Base-by-base conservation (phyloP, 2,113 vertebrate species). In the Notechis scutatus region DNA sequence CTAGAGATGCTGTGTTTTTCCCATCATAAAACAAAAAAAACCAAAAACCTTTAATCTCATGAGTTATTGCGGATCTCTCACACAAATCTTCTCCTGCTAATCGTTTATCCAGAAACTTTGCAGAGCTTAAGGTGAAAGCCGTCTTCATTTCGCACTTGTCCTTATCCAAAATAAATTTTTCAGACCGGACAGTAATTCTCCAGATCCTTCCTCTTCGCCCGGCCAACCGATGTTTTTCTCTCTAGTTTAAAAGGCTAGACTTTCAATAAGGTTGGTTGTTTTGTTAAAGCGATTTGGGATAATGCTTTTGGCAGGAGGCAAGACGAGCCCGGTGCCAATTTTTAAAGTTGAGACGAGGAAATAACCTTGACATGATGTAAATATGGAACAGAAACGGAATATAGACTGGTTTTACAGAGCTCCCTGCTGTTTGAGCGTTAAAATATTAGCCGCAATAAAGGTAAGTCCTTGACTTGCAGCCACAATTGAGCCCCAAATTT, bases 201-300 rank as follows among this genome's bases (percentile, higher is more conserved):
- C 6, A 90, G 95, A 96, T 96, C 96, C 96, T 96, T 96, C 95
- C 95, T 89, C 18, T 94, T 85, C n/a, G 92, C 8, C 90, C 20
- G 94, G 92, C 95, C 94, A 94, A 85, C 20, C 0, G 0, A 4
- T 1, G 20, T 88, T 74, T 14, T n/a, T 47, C 29, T 59, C 59
- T 3, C 42, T 29, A 24, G 34, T 74, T 57, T 92, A 88, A 92
- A 96, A 94, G 85, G 93, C 91, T 69, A 91, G 21, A 61, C 1
- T 74, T 14, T 85, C 94, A 20, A 1, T 21, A 4, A 4, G 5
- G 47, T 34, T n/a, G 29, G 74, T 2, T 69, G 85, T 3, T 55
- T 56, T 47, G 90, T 81, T 54, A 54, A 1, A 50, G 85, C 9
- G 5, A n/a, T 1, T 64, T 88, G 34, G 85, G 85, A 94, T 88